A percentile compares a stretch with the other conserved stretches of the same genome.
phyloP scores from a whole-genome alignment of 2,113 vertebrate genomes.

The Amphiprion percula region DNA sequence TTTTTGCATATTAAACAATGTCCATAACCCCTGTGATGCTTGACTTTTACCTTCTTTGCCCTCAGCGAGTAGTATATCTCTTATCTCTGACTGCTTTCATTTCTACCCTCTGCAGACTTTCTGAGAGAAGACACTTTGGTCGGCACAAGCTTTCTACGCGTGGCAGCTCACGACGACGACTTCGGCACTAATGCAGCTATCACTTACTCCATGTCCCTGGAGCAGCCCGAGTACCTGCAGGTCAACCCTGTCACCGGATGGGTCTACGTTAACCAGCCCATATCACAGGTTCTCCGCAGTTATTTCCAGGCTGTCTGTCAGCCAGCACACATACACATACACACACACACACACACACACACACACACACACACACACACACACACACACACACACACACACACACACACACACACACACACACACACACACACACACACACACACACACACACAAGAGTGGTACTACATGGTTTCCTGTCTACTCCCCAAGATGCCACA shows the following conservation, averaged over 20 bases:
- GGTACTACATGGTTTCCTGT: constrained; percentile 31
- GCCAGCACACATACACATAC: neutral
- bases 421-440: too few species aligned
- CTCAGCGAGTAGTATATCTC: neutral
- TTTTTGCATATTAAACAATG: constrained; percentile 13
- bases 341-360: too few species aligned
- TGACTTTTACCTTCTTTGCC: constrained; percentile 2
- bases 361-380: neutral
- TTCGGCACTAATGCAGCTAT: constrained; percentile 88
- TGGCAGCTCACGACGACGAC: constrained; percentile 90
- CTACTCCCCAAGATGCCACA: constrained; percentile 50
- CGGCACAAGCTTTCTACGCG: constrained; percentile 91
- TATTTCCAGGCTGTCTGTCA: constrained; percentile 17
- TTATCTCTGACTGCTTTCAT: neutral
- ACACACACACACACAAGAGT: neutral
- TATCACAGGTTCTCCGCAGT: constrained; percentile 86
- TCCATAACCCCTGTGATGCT: neutral
- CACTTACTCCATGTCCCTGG: constrained; percentile 86
- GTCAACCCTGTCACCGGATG: constrained; percentile 91
- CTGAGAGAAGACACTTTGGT: constrained; percentile 89
- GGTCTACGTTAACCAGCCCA: constrained; percentile 90
- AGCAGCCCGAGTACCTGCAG: constrained; percentile 87
- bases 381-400: constrained; percentile 2
- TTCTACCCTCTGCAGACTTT: constrained; percentile 83
- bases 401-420: too few species aligned